Evolutionary conservation across 2,888 invertebrate species (phyloP), one percentile per base, ranked within the genome.

Genomic region (Amaurobius ferox): DNA sequence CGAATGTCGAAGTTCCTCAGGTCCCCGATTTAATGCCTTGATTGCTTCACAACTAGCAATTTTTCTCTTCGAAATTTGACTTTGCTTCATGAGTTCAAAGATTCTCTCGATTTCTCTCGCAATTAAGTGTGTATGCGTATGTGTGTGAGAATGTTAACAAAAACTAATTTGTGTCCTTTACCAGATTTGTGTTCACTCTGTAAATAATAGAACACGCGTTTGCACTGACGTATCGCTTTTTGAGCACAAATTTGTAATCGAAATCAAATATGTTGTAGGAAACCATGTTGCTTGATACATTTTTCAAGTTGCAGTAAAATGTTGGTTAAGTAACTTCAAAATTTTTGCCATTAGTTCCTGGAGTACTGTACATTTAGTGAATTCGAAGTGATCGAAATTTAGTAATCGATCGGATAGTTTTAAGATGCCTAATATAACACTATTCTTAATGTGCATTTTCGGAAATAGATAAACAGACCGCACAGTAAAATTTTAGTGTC

Each of bases 181-280:
- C 55, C 29, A 64, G n/a, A 29, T 64, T 64, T 64, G 30, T 64
- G 30, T 64, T 30, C 64, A 64, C n/a, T 64, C 1, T 64, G 64
- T 64, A 64, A 7, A 29, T 29, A 64, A 35, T 7, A 61, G n/a
- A 61, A 16, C 30, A 2, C 30, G 30, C 26, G n/a, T 11, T 9
- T 44, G 55, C 55, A 55, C 55, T 16, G 44, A 44, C 6, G 44
- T 23, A 55, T 16, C 55, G 55, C 55, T 55, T 55, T 1, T 55
- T 55, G 55, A 55, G 55, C 55, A 55, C 55, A 23, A 5, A 23
- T 5, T 26, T 6, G 11, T 30, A 6, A 29, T 29, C 1, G 30
- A 29, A 64, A 64, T 13, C 30, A 16, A 29, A 64, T 30, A 1
- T 29, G 29, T 64, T 55, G 5, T 55, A 23, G 23, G 23, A 55